Evolutionary conservation across 2,113 vertebrate species (phyloP).

Genomic region (Brevimyrus niger): DNA sequence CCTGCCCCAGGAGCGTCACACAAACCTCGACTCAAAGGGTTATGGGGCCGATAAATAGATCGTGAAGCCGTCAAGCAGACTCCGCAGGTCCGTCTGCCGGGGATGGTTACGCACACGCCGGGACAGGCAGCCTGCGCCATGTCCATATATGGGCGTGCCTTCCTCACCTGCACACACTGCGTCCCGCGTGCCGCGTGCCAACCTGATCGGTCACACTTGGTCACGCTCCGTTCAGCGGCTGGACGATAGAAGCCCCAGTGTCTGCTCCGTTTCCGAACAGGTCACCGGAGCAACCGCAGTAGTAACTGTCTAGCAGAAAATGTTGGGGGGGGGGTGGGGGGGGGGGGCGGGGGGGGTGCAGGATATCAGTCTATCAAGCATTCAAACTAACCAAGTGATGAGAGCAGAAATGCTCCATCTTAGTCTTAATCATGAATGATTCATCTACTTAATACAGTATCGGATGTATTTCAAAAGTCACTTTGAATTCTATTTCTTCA

Average conservation of each 20-base stretch:
- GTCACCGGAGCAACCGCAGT: not conserved
- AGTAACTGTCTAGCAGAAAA: not conserved
- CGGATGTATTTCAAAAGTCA: not conserved
- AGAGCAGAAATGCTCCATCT: not conserved
- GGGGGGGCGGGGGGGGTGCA: no score
- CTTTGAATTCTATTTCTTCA: not conserved
- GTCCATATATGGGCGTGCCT: conserved; percentile 12
- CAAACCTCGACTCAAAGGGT: not conserved
- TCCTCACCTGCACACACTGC: not conserved
- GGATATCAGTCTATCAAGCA: not conserved
- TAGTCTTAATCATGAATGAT: not conserved
- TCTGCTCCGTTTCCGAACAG: not conserved
- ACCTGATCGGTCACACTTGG: not conserved
- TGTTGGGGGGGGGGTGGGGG: not conserved
- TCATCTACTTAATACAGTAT: not conserved
- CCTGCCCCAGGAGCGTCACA: not conserved
- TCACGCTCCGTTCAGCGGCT: not conserved
- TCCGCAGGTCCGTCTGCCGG: not conserved
- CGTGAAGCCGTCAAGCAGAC: not conserved
- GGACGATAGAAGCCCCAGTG: not conserved
- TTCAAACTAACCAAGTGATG: not conserved
- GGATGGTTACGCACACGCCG: not conserved
- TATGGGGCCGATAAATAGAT: not conserved
- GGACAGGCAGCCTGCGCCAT: not conserved
- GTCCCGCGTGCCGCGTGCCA: not conserved